These are phyloP conservation scores for Propithecus deckenii DNA, from an alignment of 2,797 vertebrate genomes.

Conservation along the genomic window DNA sequence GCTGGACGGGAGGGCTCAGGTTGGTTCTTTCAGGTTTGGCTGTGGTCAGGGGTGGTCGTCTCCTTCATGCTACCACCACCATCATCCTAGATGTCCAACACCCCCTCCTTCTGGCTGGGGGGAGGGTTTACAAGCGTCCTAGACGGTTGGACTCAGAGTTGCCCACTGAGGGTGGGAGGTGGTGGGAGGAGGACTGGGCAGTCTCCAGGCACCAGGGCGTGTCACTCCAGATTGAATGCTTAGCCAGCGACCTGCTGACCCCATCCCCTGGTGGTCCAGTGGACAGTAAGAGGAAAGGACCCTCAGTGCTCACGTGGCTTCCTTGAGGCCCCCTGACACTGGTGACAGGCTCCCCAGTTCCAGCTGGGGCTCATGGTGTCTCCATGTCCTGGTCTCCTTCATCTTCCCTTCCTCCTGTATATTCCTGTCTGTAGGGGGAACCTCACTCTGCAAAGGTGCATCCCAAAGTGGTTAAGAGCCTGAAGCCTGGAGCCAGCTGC, in stretches of 20 bases:
- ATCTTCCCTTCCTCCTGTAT: background rate
- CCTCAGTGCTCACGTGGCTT: background rate
- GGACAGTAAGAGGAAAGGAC: background rate
- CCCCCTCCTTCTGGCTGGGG: background rate
- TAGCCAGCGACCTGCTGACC: background rate
- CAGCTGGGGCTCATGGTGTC: fast-evolving
- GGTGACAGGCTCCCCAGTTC: background rate
- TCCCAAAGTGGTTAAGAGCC: background rate
- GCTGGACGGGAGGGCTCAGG: background rate
- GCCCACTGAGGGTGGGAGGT: background rate
- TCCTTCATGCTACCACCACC: background rate
- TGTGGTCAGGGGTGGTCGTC: fast-evolving
- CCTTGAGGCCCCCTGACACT: background rate
- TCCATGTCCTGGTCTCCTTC: background rate
- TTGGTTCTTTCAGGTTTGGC: background rate
- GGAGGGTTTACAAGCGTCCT: background rate
- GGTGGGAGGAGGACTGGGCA: background rate
- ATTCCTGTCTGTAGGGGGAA: too few species aligned
- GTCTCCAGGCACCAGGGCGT: fast-evolving
- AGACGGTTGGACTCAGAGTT: background rate
- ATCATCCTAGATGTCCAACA: background rate
- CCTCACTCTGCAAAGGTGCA: background rate
- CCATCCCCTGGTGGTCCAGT: background rate
- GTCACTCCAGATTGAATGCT: background rate
- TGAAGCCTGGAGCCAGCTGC: background rate